A percentile compares a stretch with the other conserved stretches of the same genome.
These are phyloP conservation scores for Plagiodera versicolora DNA, from an alignment of 2,888 invertebrate species.

Conservation along the genomic window DNA sequence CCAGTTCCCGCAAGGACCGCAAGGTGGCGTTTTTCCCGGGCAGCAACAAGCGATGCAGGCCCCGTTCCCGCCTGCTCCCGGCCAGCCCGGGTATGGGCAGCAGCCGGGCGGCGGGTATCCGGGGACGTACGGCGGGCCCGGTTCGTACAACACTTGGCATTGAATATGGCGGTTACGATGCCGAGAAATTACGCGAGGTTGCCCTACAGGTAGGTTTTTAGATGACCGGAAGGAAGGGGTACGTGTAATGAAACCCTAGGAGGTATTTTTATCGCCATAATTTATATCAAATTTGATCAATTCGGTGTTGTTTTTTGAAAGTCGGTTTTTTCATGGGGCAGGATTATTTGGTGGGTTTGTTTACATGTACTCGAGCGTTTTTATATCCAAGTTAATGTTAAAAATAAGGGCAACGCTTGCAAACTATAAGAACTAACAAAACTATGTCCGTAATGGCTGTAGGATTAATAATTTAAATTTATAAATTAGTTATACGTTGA, in stretches of 20 bases:
- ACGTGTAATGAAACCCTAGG: too few species aligned
- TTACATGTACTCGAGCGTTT: background rate
- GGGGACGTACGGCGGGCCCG: slow-evolving; percentile 43
- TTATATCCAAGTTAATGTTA: background rate
- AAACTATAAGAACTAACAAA: background rate
- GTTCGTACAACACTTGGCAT: slow-evolving; percentile 36
- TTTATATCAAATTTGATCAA: too few species aligned
- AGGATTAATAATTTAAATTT: slow-evolving; percentile 7
- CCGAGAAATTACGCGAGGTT: too few species aligned
- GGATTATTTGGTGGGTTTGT: background rate
- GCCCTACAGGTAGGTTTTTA: too few species aligned
- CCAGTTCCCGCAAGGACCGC: slow-evolving; percentile 62
- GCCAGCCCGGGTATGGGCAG: slow-evolving; percentile 24
- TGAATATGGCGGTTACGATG: too few species aligned
- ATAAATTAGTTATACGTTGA: slow-evolving; percentile 5
- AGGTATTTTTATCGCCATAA: too few species aligned
- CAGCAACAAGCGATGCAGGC: slow-evolving; percentile 24
- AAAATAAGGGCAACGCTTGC: background rate
- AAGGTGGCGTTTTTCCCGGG: slow-evolving; percentile 45
- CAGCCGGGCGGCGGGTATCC: slow-evolving; percentile 29
- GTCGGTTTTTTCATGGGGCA: too few species aligned
- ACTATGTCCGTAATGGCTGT: background rate
- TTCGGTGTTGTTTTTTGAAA: too few species aligned
- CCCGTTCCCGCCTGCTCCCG: slow-evolving; percentile 25
- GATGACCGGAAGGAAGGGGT: too few species aligned